Evolutionary conservation across 2,888 invertebrate genomes (phyloP).

Genomic region (Pristionchus mayeri): DNA sequence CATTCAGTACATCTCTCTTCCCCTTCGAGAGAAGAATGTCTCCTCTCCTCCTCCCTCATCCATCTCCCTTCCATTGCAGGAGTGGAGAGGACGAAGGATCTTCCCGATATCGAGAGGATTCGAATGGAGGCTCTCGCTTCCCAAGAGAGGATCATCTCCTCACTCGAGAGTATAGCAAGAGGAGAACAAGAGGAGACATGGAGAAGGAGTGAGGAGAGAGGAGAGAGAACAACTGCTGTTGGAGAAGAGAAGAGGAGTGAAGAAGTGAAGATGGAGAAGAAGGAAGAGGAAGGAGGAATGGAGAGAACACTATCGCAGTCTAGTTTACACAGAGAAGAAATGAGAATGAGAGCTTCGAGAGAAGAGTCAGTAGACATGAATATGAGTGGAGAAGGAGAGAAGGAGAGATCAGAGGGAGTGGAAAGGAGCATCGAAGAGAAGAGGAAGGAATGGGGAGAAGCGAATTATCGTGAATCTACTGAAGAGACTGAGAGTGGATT

Average conservation of each 20-base stretch:
- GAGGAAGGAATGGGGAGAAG: conserved; percentile 31
- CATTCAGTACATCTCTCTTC: not conserved
- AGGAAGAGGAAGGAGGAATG: conserved; percentile 12
- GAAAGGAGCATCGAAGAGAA: not conserved
- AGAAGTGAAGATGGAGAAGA: conserved; percentile 8
- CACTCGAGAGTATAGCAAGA: conserved; percentile 33
- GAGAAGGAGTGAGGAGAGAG: not conserved
- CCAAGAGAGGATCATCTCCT: conserved; percentile 44
- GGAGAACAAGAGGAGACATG: not conserved
- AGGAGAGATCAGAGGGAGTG: not conserved
- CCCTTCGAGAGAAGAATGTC: not conserved
- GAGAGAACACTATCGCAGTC: not conserved
- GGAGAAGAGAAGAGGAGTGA: not conserved
- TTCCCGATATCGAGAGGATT: conserved; percentile 38
- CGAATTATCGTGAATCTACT: not conserved
- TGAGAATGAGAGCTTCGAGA: not conserved
- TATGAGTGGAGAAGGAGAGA: not conserved
- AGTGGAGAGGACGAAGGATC: conserved; percentile 27
- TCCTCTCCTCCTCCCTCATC: conserved; percentile 10
- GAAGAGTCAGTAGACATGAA: not conserved
- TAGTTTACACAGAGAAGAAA: not conserved
- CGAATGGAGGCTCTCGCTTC: conserved; percentile 46
- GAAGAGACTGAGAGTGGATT: conserved; percentile 49
- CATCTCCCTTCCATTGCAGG: conserved; percentile 34
- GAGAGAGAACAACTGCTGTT: not conserved